These are phyloP conservation scores for Apostichopus californicus DNA, from an alignment of 35 echinoderm and acorn worm species.

Conservation along the genomic window DNA sequence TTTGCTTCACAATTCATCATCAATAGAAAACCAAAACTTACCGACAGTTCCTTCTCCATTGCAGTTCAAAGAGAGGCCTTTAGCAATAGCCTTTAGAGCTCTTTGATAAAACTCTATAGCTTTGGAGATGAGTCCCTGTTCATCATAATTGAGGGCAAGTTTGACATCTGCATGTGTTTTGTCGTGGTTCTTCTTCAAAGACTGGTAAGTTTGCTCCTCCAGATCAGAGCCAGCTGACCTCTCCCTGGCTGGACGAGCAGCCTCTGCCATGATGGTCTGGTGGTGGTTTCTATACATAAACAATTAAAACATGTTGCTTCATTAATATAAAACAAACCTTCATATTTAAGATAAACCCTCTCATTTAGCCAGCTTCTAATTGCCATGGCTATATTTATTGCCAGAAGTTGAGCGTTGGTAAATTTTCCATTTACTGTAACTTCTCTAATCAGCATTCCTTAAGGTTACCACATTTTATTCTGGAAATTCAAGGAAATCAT, in stretches of 20 bases:
- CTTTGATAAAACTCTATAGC: conserved; percentile 78
- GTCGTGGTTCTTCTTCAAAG: conserved; percentile 73
- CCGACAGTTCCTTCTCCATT: conserved; percentile 45
- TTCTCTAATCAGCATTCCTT: too few relatives aligned
- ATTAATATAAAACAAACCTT: too few relatives aligned
- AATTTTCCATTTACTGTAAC: too few relatives aligned
- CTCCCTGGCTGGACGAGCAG: neutral
- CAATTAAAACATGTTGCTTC: neutral
- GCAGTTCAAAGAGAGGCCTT: conserved; percentile 70
- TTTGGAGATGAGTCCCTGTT: conserved; percentile 64
- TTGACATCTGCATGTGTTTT: conserved; percentile 73
- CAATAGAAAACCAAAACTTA: neutral
- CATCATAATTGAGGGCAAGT: conserved; percentile 75
- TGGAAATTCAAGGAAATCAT: too few relatives aligned
- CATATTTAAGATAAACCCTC: too few relatives aligned
- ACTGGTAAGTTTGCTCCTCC: conserved; percentile 32
- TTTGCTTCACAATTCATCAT: too few relatives aligned
- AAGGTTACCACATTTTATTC: too few relatives aligned
- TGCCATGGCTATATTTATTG: too few relatives aligned
- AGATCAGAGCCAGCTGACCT: neutral
- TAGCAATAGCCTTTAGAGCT: conserved; percentile 68
- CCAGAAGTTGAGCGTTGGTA: too few relatives aligned
- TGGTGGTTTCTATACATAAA: neutral
- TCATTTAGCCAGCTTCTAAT: too few relatives aligned
- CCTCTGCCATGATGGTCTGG: conserved; percentile 30